Evolutionary conservation across 2,113 vertebrate species (phyloP).

Genomic region (Crotalus viridis): DNA sequence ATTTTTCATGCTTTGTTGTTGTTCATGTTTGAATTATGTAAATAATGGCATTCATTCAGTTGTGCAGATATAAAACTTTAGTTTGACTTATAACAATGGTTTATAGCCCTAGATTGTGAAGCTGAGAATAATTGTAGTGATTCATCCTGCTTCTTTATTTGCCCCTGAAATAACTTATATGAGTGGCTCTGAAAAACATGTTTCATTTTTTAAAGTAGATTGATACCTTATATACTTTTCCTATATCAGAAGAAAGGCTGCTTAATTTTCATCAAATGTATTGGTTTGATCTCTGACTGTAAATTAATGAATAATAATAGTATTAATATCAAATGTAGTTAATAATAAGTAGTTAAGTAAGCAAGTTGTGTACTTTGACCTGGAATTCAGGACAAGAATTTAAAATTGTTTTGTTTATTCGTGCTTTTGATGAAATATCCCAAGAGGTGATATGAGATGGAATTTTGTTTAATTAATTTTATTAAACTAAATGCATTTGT

Average conservation of each 20-base stretch:
- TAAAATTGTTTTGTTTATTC: not conserved
- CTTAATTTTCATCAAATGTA: not conserved
- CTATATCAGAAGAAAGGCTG: not conserved
- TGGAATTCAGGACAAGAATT: too few relatives aligned
- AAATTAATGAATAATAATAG: not conserved
- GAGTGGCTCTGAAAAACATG: not conserved
- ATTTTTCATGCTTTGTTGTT: not conserved
- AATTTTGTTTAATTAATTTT: not conserved
- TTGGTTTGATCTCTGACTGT: not conserved
- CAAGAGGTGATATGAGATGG: not conserved
- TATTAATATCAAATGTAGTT: not conserved
- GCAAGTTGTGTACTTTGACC: not conserved
- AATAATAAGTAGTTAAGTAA: not conserved
- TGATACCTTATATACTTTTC: not conserved
- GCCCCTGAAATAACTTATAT: not conserved
- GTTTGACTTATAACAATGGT: not conserved
- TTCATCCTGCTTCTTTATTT: not conserved
- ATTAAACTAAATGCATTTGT: not conserved
- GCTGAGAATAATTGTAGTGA: not conserved
- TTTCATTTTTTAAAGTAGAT: not conserved
- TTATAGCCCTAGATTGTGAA: not conserved
- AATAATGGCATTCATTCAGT: not conserved
- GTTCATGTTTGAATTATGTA: not conserved
- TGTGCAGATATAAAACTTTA: not conserved
- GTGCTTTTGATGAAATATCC: not conserved